These are phyloP conservation scores for Poecilia wingei DNA, from an alignment of 2,797 vertebrate genomes.

Conservation along the genomic window DNA sequence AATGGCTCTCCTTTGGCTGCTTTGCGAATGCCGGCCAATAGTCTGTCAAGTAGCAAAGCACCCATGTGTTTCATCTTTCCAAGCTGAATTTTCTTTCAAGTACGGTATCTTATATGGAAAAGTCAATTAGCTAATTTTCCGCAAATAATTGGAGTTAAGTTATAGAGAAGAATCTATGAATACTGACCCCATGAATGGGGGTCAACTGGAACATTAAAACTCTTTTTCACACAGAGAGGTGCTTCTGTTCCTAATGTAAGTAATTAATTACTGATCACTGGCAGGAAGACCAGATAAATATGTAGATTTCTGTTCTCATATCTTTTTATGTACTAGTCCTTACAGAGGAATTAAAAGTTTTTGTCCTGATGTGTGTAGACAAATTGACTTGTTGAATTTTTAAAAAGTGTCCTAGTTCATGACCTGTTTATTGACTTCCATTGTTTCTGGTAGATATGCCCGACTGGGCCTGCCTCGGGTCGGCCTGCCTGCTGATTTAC, in stretches of 20 bases:
- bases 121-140: background rate
- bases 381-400: background rate
- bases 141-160: background rate
- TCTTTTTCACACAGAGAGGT: background rate
- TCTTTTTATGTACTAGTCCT: background rate
- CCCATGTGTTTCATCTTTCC: background rate
- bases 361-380: background rate
- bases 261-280: background rate
- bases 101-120: background rate
- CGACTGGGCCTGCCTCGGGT: slow-evolving; percentile 83
- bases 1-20: background rate
- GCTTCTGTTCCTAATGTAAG: background rate
- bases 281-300: background rate
- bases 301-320: background rate
- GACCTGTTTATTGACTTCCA: background rate
- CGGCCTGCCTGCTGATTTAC: slow-evolving; percentile 77
- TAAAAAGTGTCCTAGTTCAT: too few species aligned
- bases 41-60: background rate
- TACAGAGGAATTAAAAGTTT: background rate
- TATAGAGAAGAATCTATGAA: background rate
- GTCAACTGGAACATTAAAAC: background rate
- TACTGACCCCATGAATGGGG: too few species aligned
- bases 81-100: background rate
- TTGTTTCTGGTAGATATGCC: slow-evolving; percentile 83
- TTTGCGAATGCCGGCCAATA: background rate